These are phyloP conservation scores for Sycophila texana DNA, from an alignment of 2,888 invertebrate genomes.

Conservation along the genomic window DNA sequence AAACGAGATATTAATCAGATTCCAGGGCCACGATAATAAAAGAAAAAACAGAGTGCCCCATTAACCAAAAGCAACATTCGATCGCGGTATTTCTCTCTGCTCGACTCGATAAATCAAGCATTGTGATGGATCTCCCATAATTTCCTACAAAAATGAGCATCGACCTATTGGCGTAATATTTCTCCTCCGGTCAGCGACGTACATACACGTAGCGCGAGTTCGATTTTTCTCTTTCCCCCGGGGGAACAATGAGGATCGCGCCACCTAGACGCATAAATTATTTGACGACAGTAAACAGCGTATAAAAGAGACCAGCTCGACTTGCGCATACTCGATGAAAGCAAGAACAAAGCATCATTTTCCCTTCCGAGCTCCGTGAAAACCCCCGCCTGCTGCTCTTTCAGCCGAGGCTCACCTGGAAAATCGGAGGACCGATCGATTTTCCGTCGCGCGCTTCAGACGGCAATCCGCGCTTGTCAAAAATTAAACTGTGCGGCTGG, in stretches of 20 bases:
- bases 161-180: no score
- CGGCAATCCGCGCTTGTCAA: slow-evolving; percentile 7
- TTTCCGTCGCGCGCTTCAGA: not conserved
- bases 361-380: slow-evolving; percentile 3
- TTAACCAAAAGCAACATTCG: no score
- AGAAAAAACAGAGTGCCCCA: no score
- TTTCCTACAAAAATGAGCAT: no score
- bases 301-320: slow-evolving; percentile 35
- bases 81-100: no score
- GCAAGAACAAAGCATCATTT: slow-evolving; percentile 35
- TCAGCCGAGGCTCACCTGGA: slow-evolving; percentile 10
- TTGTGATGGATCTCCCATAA: no score
- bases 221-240: not conserved
- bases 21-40: no score
- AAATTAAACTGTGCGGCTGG: slow-evolving; percentile 31
- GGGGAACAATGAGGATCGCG: not conserved
- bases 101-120: no score
- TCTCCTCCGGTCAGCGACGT: no score
- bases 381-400: not conserved
- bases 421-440: slow-evolving; percentile 36
- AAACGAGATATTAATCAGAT: no score
- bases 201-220: no score
- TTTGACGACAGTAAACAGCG: slow-evolving; percentile 15
- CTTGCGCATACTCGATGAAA: slow-evolving; percentile 30
- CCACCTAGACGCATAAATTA: slow-evolving; percentile 15